Evolutionary conservation across 2,797 vertebrate species (phyloP).

Genomic region (Lates japonicus): DNA sequence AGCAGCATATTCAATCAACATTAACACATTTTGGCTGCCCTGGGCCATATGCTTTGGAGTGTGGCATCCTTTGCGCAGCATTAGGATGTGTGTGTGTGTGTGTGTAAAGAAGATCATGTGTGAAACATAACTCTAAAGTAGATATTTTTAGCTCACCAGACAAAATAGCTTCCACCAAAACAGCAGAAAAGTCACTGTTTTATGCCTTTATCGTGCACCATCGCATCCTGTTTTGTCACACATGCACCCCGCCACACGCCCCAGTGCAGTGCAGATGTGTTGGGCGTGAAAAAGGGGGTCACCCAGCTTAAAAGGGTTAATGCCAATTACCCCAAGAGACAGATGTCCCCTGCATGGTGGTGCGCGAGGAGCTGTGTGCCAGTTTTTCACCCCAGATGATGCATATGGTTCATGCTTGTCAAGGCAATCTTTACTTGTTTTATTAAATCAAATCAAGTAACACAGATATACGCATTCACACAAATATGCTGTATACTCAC

Average conservation of each 20-base stretch:
- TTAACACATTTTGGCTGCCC: constrained; percentile 63
- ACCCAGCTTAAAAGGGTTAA: constrained; percentile 70
- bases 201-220: background rate
- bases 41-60: constrained; percentile 65
- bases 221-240: background rate
- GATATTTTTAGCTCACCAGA: background rate
- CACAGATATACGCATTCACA: too few species aligned
- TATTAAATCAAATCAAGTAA: constrained; percentile 12
- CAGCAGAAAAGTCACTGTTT: background rate
- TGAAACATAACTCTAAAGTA: background rate
- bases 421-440: constrained; percentile 30
- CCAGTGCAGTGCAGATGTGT: constrained; percentile 57
- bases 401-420: constrained; percentile 11
- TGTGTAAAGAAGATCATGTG: background rate
- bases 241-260: background rate
- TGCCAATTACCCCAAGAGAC: constrained; percentile 76
- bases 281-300: constrained; percentile 66
- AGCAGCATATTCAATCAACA: constrained; percentile 78
- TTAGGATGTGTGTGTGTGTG: background rate
- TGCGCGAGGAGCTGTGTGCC: constrained; percentile 56
- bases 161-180: background rate
- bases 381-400: constrained; percentile 56
- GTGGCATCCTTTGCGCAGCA: constrained; percentile 21
- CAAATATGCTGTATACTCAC: too few species aligned
- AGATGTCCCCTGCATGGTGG: constrained; percentile 61